Evolutionary conservation across 2,113 vertebrate species (phyloP).

Genomic region (Thomomys bottae): DNA sequence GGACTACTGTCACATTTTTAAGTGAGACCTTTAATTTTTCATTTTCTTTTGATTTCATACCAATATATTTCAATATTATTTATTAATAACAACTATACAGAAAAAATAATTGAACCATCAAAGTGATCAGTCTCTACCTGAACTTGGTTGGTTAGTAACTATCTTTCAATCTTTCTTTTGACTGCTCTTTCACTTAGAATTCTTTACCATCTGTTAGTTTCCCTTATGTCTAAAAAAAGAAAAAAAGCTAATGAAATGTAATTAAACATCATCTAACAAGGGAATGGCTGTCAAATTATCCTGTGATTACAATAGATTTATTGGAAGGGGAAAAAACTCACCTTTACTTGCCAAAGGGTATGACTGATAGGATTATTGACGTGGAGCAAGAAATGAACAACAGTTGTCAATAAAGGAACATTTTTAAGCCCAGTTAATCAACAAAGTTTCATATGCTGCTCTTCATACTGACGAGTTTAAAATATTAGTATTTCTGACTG

Average conservation of each 20-base stretch:
- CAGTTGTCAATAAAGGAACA: not conserved
- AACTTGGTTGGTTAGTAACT: not conserved
- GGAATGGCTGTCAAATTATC: slow-evolving; percentile 58
- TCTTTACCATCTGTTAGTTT: slow-evolving; percentile 36
- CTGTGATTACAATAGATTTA: slow-evolving; percentile 58
- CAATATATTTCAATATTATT: not conserved
- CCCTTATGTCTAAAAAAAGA: not conserved
- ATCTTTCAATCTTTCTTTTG: not conserved
- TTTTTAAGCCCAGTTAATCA: slow-evolving; percentile 47
- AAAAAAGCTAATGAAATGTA: slow-evolving; percentile 21
- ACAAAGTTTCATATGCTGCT: slow-evolving; percentile 1
- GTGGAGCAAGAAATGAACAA: slow-evolving; percentile 54
- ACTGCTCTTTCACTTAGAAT: slow-evolving; percentile 2
- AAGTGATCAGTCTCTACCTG: not conserved
- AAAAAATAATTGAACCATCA: not conserved
- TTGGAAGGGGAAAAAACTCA: slow-evolving; percentile 28
- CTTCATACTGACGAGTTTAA: not conserved
- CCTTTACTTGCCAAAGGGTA: slow-evolving; percentile 36
- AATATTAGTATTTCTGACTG: not conserved
- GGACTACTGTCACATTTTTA: not conserved
- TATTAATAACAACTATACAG: not conserved
- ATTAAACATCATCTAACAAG: slow-evolving; percentile 63
- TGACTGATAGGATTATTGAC: slow-evolving; percentile 62
- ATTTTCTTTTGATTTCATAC: not conserved
- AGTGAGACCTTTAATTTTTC: slow-evolving; percentile 17